phyloP scores from a whole-genome alignment of 2,797 vertebrate species.

The Sebastes goodei region DNA sequence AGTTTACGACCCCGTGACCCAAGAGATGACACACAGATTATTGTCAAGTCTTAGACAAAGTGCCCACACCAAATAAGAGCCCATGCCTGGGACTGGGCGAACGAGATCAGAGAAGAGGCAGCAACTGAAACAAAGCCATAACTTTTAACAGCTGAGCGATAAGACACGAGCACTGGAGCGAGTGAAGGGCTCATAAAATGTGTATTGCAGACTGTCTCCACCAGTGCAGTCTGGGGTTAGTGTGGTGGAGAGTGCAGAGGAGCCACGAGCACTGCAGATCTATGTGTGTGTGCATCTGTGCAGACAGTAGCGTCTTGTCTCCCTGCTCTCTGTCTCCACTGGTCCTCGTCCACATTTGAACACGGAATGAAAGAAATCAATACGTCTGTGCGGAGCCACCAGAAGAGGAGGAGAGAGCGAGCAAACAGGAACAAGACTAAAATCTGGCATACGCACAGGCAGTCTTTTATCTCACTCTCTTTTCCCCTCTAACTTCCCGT shows the following conservation, averaged over 20 bases:
- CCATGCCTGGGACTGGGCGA: constrained; percentile 44
- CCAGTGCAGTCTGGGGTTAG: constrained; percentile 80
- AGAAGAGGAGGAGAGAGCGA: constrained; percentile 34
- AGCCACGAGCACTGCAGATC: constrained; percentile 77
- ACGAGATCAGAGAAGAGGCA: constrained; percentile 52
- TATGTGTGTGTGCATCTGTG: constrained; percentile 52
- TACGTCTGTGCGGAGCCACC: constrained; percentile 63
- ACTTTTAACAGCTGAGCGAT: constrained; percentile 70
- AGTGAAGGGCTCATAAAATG: constrained; percentile 81
- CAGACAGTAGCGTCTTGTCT: constrained; percentile 83
- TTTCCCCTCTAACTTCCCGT: constrained; percentile 46
- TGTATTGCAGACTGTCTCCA: constrained; percentile 81
- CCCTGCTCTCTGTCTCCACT: constrained; percentile 67
- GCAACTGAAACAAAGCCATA: constrained; percentile 65
- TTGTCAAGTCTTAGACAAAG: constrained; percentile 51
- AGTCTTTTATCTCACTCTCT: constrained; percentile 52
- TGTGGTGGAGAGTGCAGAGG: constrained; percentile 63
- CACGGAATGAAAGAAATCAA: constrained; percentile 67
- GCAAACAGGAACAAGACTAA: constrained; percentile 47
- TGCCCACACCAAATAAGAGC: constrained; percentile 32
- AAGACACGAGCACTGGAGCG: constrained; percentile 72
- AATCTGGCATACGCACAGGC: constrained; percentile 53
- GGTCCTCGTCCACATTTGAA: constrained; percentile 76
- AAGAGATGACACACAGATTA: constrained; percentile 35
- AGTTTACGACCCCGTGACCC: constrained; percentile 8